A percentile compares a stretch with the other conserved stretches of the same genome.
phyloP scores from a whole-genome alignment of 1,140 invertebrate species.

The Oreohelix idahoensis region DNA sequence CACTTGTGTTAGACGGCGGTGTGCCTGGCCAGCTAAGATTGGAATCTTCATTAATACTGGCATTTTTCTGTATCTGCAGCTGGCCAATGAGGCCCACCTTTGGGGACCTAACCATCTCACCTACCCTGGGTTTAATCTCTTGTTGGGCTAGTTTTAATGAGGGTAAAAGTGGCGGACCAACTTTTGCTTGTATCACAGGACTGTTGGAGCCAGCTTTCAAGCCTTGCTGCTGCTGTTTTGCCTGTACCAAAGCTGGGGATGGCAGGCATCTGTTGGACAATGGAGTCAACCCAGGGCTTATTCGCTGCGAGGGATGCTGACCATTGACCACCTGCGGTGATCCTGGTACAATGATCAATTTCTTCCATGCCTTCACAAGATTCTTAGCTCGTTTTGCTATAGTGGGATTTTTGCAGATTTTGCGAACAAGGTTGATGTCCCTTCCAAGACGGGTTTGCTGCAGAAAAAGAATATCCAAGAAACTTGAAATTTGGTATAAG shows the following conservation, averaged over 20 bases:
- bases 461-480: not conserved
- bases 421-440: conserved; percentile 38
- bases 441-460: conserved; percentile 38
- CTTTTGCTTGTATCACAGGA: conserved; percentile 14
- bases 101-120: conserved; percentile 7
- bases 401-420: conserved; percentile 31
- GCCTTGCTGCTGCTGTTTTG: not conserved
- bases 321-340: conserved; percentile 35
- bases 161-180: not conserved
- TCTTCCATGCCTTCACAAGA: conserved; percentile 40
- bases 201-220: not conserved
- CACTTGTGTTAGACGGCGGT: conserved; percentile 33
- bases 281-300: conserved; percentile 36
- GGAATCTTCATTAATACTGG: conserved; percentile 30
- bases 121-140: not conserved
- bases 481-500: too few species aligned
- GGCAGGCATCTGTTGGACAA: conserved; percentile 7
- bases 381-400: conserved; percentile 31
- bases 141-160: conserved; percentile 2
- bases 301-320: conserved; percentile 23
- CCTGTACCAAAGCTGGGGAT: conserved; percentile 34
- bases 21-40: conserved; percentile 42
- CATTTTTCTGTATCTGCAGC: not conserved
- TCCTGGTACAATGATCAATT: conserved; percentile 12
- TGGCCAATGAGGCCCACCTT: not conserved